These are phyloP conservation scores for Alosa alosa DNA, from an alignment of 2,113 vertebrate species.

Conservation along the genomic window DNA sequence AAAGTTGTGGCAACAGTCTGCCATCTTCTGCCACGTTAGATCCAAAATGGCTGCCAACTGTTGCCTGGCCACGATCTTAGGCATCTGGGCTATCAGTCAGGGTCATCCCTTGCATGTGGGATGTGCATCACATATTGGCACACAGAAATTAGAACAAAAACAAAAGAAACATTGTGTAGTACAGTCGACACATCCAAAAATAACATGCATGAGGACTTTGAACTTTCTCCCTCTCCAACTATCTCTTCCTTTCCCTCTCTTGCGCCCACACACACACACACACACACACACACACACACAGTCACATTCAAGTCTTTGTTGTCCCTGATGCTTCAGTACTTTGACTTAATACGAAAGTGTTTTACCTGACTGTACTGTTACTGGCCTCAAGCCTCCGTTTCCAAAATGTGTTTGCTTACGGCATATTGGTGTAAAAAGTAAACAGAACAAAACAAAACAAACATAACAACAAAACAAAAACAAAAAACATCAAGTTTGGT, in stretches of 20 bases:
- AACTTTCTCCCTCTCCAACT: not conserved
- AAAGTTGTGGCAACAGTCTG: not conserved
- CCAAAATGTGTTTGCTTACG: not conserved
- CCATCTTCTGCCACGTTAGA: not conserved
- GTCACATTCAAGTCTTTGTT: slow-evolving; percentile 33
- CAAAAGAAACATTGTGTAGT: not conserved
- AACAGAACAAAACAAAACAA: not conserved
- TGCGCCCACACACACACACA: no score
- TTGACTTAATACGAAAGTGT: not conserved
- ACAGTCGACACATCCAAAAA: not conserved
- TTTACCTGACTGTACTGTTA: not conserved
- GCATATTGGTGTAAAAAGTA: not conserved
- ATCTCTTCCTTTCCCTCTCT: no score
- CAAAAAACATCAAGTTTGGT: not conserved
- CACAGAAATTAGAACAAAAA: not conserved
- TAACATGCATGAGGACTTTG: not conserved
- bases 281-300: no score
- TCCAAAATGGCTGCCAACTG: not conserved
- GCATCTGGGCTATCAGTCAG: not conserved
- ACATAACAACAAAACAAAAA: not conserved
- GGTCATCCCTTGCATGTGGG: not conserved
- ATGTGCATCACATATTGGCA: slow-evolving; percentile 17
- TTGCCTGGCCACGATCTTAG: not conserved
- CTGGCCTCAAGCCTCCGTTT: not conserved
- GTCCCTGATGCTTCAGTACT: slow-evolving; percentile 42